Evolutionary conservation across 2,797 vertebrate species (phyloP).

Genomic region (Channallabes apus): DNA sequence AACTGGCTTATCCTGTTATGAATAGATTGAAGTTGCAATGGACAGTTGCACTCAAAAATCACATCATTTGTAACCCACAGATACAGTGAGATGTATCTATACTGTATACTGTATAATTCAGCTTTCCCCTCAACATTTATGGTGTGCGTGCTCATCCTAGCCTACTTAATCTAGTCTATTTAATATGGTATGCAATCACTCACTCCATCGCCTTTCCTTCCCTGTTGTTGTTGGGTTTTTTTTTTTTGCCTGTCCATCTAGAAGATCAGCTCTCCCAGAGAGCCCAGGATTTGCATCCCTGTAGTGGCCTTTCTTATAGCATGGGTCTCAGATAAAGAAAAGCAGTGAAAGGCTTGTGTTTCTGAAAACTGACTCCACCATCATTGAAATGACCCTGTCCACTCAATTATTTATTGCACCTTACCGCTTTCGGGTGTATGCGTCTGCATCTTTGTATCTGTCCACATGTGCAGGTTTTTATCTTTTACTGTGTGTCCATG

Average conservation of each 20-base stretch:
- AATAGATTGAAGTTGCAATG: not conserved
- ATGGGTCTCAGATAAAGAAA: constrained; percentile 53
- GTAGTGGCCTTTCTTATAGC: constrained; percentile 42
- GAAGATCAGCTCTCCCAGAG: constrained; percentile 42
- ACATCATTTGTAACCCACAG: constrained; percentile 26
- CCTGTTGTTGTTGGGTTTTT: constrained; percentile 9
- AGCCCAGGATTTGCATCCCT: constrained; percentile 56
- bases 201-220: constrained; percentile 38
- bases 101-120: constrained; percentile 1
- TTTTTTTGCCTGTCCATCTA: constrained; percentile 36
- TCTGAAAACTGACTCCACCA: constrained; percentile 79
- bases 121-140: constrained; percentile 30
- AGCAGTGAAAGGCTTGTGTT: constrained; percentile 70
- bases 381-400: constrained; percentile 73
- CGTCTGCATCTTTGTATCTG: constrained; percentile 34
- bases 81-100: not conserved
- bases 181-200: constrained; percentile 44
- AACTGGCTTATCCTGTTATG: not conserved
- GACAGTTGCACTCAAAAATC: not conserved
- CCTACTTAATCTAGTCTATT: constrained; percentile 12
- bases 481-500: constrained; percentile 31
- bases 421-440: constrained; percentile 44
- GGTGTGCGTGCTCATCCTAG: constrained; percentile 22
- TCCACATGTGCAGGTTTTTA: constrained; percentile 38
- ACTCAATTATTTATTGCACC: constrained; percentile 72